phyloP scores from a whole-genome alignment of 2,113 vertebrate species.

The Steatornis caripensis region DNA sequence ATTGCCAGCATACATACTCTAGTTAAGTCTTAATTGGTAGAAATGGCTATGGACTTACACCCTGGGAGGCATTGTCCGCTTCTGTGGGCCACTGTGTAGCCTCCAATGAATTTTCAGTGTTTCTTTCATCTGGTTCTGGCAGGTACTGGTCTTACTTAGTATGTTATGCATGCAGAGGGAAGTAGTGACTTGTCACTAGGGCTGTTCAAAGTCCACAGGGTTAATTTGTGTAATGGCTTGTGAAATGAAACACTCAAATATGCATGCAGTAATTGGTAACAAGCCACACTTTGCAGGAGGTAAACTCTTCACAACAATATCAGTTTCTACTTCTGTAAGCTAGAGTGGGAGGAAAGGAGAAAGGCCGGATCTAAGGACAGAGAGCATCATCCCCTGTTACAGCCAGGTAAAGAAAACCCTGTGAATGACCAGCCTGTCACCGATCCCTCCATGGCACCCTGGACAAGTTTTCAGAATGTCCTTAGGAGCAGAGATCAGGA shows the following conservation, averaged over 20 bases:
- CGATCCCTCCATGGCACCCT: neutral
- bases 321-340: neutral
- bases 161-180: neutral
- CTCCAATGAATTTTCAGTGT: neutral
- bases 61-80: neutral
- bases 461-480: neutral
- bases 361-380: neutral
- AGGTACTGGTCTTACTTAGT: neutral
- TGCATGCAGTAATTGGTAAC: neutral
- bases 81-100: neutral
- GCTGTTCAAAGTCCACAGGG: neutral
- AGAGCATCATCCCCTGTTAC: neutral
- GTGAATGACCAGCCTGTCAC: neutral
- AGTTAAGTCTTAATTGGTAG: neutral
- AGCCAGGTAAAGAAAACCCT: neutral
- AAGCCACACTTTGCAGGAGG: neutral
- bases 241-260: neutral
- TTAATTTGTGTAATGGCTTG: neutral
- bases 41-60: neutral
- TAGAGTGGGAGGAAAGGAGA: neutral
- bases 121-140: neutral
- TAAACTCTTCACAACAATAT: neutral
- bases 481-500: neutral
- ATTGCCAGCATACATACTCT: neutral
- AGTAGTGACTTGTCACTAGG: neutral